phyloP scores from a whole-genome alignment of 2,888 invertebrate species.

The Lycia hirtaria region DNA sequence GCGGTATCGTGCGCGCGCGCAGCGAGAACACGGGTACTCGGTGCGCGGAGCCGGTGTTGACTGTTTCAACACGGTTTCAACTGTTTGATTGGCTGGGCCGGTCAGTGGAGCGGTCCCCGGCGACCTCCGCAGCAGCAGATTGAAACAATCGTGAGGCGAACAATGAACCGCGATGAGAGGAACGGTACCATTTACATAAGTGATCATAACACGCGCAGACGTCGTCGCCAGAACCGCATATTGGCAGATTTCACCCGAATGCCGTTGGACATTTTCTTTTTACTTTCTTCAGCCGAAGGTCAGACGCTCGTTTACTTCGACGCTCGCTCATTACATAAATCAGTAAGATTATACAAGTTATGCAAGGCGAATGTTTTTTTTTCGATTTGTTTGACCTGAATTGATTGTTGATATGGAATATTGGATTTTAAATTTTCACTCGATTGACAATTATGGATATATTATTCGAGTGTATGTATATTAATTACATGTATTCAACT shows the following conservation, averaged over 20 bases:
- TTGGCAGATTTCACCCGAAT: conserved; percentile 6
- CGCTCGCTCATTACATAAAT: no score
- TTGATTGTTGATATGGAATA: no score
- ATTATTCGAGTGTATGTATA: no score
- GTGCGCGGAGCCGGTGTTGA: conserved; percentile 76
- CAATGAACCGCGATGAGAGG: conserved; percentile 61
- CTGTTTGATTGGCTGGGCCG: conserved; percentile 31
- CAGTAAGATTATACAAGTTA: no score
- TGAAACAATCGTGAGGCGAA: conserved; percentile 55
- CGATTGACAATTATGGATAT: no score
- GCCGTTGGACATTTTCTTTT: neutral
- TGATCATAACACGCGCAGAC: conserved; percentile 27
- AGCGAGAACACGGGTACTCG: conserved; percentile 74
- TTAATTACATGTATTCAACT: no score
- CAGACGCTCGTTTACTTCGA: no score
- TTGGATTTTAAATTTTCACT: no score
- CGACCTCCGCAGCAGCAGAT: conserved; percentile 52
- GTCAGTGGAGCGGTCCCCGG: conserved; percentile 26
- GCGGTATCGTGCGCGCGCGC: conserved; percentile 24
- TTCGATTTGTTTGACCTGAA: no score
- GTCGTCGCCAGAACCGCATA: conserved; percentile 1
- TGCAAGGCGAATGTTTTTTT: no score
- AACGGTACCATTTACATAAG: conserved; percentile 59
- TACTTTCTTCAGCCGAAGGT: neutral
- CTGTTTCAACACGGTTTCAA: conserved; percentile 51